phyloP scores from a whole-genome alignment of 2,797 vertebrate genomes.

The Buceros bicornis region DNA sequence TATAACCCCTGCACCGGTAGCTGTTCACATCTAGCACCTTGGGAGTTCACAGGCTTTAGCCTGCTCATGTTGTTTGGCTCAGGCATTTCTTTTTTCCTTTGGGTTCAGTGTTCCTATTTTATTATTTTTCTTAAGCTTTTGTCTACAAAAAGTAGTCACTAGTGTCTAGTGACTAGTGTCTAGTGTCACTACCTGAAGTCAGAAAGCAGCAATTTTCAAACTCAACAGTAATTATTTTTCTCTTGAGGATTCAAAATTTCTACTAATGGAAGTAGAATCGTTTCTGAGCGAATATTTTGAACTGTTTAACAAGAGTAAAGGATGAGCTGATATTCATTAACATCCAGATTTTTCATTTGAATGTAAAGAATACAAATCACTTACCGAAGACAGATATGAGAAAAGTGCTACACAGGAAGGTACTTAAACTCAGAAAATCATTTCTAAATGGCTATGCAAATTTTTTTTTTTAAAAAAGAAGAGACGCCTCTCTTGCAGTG shows the following conservation, averaged over 20 bases:
- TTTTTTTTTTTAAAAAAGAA: background rate
- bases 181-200: background rate
- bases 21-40: background rate
- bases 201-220: constrained; percentile 28
- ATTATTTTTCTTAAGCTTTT: constrained; percentile 5
- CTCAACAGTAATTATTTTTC: background rate
- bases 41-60: background rate
- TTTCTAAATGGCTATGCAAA: constrained; percentile 37
- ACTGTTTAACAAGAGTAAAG: constrained; percentile 44
- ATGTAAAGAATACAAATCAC: constrained; percentile 51
- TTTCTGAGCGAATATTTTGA: constrained; percentile 71
- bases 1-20: background rate
- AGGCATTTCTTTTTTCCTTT: background rate
- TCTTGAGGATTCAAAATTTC: constrained; percentile 33
- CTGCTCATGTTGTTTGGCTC: background rate
- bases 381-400: constrained; percentile 25
- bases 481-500: background rate
- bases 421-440: constrained; percentile 25
- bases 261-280: constrained; percentile 43
- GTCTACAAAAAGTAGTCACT: background rate
- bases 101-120: background rate
- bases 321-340: constrained; percentile 38
- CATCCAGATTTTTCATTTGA: constrained; percentile 38
- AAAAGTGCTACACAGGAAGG: background rate
- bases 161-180: background rate